A percentile compares a stretch with the other conserved stretches of the same genome.
Evolutionary conservation across 2,113 vertebrate species (phyloP).

Genomic region (Pelecanoides urinatrix): DNA sequence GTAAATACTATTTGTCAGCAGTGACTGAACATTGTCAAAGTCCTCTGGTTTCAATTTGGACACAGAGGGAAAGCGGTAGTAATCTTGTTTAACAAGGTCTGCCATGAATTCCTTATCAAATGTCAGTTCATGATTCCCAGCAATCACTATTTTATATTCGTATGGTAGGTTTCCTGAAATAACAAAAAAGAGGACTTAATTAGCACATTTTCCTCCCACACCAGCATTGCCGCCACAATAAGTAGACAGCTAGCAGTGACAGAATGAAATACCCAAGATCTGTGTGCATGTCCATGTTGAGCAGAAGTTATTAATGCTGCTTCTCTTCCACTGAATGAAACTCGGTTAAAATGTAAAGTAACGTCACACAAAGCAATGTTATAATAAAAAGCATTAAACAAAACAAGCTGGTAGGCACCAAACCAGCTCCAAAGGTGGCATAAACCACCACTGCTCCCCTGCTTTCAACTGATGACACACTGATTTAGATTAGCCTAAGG

Average conservation of each 20-base stretch:
- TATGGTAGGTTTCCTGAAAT: constrained; percentile 93
- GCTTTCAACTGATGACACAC: neutral
- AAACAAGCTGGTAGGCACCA: neutral
- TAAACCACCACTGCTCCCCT: neutral
- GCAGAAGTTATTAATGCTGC: neutral
- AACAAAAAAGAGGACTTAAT: constrained; percentile 71
- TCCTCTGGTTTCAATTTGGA: constrained; percentile 99
- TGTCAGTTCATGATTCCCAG: constrained; percentile 98
- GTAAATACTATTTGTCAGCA: constrained; percentile 99
- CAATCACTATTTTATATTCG: constrained; percentile 99
- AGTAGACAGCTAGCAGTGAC: constrained; percentile 44
- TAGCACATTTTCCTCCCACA: constrained; percentile 69
- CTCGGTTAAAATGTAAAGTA: neutral
- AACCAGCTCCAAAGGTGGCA: neutral
- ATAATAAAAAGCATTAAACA: neutral
- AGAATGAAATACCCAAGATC: neutral
- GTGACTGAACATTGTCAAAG: constrained; percentile 98
- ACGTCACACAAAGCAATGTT: neutral
- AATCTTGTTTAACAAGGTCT: constrained; percentile 99
- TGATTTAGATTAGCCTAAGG: too few relatives aligned
- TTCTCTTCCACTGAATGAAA: neutral
- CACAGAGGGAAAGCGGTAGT: constrained; percentile 98
- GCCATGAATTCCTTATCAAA: constrained; percentile 99
- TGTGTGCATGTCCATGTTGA: neutral
- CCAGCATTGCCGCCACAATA: neutral